Base-by-base conservation (phyloP, 2,888 invertebrate species). In the Stenchaetothrips biformis region DNA sequence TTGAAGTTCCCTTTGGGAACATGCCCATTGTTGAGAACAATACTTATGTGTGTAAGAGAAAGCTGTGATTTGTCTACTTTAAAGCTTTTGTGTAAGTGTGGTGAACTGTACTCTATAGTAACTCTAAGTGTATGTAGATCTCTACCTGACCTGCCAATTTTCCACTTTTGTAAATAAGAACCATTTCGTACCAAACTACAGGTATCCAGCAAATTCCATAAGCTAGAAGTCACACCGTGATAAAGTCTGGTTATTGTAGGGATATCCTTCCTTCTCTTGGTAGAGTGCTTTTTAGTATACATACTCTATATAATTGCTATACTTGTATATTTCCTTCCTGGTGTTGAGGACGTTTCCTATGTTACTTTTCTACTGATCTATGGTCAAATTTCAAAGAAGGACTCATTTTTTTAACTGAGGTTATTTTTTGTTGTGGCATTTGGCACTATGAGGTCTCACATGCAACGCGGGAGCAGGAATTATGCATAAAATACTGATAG, bases 111-210 rank as follows among this genome's bases (percentile, higher is more conserved):
- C 21, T 9, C 67, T 74, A 21, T 21, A 74, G 8, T 7, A 59
- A 11, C 25, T 74, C n/a, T 74, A 9, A 21, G 67, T 74, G 67
- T 74, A 25, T 25, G 67, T 74, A 74, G 67, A 74, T 21, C 67
- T 74, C 67, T 74, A 74, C 67, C 67, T 74, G 67, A 74, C 67
- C 67, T 74, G 67, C 67, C 67, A 74, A n/a, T 74, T 74, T 74
- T 74, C 67, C 67, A 74, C 67, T 74, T 74, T 74, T 74, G 67
- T 74, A 74, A 74, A 74, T 74, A 74, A 9, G 21, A 25, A 74
- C 59, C 21, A 74, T 74, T 74, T 74, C 67, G 67, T 25, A 74
- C 67, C 67, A 74, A 74, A 25, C 25, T n/a, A 21, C 25, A 7
- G 25, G 21, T 74, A 74, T 74, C 67, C 67, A 74, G 67, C 67